Evolutionary conservation across 2,888 invertebrate species (phyloP).

Genomic region (Oxycera nigricornis): DNA sequence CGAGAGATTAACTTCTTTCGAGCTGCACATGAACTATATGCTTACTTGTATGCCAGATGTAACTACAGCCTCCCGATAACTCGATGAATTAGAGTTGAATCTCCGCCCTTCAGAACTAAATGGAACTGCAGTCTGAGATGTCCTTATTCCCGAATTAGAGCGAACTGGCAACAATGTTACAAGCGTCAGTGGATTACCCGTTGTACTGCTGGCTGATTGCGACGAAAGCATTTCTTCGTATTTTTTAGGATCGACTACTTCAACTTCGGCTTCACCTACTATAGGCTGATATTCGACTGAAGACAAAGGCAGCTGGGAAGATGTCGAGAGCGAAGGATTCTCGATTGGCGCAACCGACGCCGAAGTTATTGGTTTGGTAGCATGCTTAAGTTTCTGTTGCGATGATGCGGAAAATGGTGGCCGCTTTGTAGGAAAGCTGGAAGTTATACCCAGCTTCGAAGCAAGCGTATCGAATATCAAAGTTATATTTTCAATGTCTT

Average conservation of each 20-base stretch:
- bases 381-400: slow-evolving; percentile 58
- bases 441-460: slow-evolving; percentile 63
- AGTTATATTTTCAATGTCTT: slow-evolving; percentile 68
- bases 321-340: slow-evolving; percentile 1
- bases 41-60: slow-evolving; percentile 59
- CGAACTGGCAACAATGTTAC: slow-evolving; percentile 78
- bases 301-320: not conserved
- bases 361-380: no score
- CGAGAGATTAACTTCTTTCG: no score
- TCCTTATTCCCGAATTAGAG: slow-evolving; percentile 80
- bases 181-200: slow-evolving; percentile 59
- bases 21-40: slow-evolving; percentile 48
- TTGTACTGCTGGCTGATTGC: slow-evolving; percentile 52
- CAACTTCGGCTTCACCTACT: slow-evolving; percentile 61
- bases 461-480: slow-evolving; percentile 70
- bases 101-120: slow-evolving; percentile 54
- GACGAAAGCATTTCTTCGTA: slow-evolving; percentile 61
- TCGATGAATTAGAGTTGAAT: slow-evolving; percentile 40
- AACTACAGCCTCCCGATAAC: slow-evolving; percentile 55
- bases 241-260: slow-evolving; percentile 60
- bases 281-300: slow-evolving; percentile 51
- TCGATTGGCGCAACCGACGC: slow-evolving; percentile 36
- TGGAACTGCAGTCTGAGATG: slow-evolving; percentile 66
- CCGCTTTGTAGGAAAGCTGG: slow-evolving; percentile 56
- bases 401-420: slow-evolving; percentile 57